Conservation (phyloP, 2,888 invertebrate species). For the Catocala fraxini region DNA sequence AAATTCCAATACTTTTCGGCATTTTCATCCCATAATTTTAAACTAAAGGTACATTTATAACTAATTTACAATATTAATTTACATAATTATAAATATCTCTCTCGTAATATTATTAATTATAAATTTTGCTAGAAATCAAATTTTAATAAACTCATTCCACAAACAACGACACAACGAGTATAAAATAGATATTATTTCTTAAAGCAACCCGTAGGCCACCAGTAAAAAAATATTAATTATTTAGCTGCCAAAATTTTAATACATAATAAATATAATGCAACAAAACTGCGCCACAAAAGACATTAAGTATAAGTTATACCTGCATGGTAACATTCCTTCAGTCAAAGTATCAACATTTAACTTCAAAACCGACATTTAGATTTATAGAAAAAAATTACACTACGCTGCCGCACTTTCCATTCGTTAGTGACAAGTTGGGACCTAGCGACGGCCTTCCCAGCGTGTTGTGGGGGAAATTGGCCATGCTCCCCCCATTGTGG, state of each 20-base stretch:
- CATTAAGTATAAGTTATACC: slow-evolving; percentile 47
- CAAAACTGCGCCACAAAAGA: slow-evolving; percentile 34
- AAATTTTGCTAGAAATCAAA: slow-evolving; percentile 31
- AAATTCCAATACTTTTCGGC: neutral
- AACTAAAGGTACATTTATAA: neutral
- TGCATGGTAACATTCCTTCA: slow-evolving; percentile 48
- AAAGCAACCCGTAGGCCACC: too few species aligned
- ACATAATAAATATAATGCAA: slow-evolving; percentile 7
- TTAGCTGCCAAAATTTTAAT: slow-evolving; percentile 7
- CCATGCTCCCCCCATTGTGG: slow-evolving; percentile 52
- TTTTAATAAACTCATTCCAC: slow-evolving; percentile 14
- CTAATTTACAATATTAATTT: neutral
- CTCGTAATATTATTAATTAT: slow-evolving; percentile 20
- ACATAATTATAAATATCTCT: slow-evolving; percentile 12
- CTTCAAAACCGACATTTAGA: slow-evolving; percentile 45
- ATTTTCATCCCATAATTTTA: too few species aligned
- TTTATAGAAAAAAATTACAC: slow-evolving; percentile 62
- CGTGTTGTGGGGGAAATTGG: slow-evolving; percentile 66
- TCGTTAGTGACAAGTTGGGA: slow-evolving; percentile 76
- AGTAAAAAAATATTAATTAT: neutral
- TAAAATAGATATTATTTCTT: too few species aligned
- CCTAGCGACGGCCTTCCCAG: slow-evolving; percentile 68
- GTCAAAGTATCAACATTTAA: slow-evolving; percentile 52
- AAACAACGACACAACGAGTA: neutral
- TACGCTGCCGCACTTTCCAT: slow-evolving; percentile 82